These are phyloP conservation scores for Lysiphlebus fabarum DNA, from an alignment of 1,140 invertebrate genomes.

Conservation along the genomic window DNA sequence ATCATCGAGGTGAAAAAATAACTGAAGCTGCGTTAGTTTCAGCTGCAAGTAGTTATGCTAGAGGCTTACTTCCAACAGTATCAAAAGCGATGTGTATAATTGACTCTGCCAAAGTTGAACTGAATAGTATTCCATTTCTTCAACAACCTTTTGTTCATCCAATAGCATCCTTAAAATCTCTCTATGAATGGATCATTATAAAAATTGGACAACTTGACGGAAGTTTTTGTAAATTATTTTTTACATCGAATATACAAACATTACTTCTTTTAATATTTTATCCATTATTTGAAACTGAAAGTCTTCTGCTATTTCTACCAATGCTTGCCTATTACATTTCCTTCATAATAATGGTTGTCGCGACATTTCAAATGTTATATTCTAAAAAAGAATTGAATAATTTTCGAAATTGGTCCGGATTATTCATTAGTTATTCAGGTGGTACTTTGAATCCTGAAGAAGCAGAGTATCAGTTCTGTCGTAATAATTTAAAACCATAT, in stretches of 20 bases:
- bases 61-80: constrained; percentile 72
- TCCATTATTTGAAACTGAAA: constrained; percentile 64
- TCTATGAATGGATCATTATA: constrained; percentile 67
- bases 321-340: constrained; percentile 69
- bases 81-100: constrained; percentile 69
- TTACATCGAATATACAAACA: constrained; percentile 63
- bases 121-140: constrained; percentile 68
- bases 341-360: constrained; percentile 69
- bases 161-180: constrained; percentile 63
- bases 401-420: constrained; percentile 74
- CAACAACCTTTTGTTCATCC: constrained; percentile 71
- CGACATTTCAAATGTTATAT: constrained; percentile 77
- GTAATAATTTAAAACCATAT: constrained; percentile 78
- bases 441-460: constrained; percentile 71
- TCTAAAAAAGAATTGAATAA: constrained; percentile 69
- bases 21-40: constrained; percentile 77
- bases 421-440: constrained; percentile 70
- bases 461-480: constrained; percentile 76
- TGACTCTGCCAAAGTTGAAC: constrained; percentile 60
- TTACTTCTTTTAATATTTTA: constrained; percentile 68
- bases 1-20: constrained; percentile 66
- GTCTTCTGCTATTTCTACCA: constrained; percentile 65
- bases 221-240: constrained; percentile 53
- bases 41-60: constrained; percentile 76
- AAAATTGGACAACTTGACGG: constrained; percentile 57